phyloP scores from a whole-genome alignment of 2,113 vertebrate species.

The Eolophus roseicapilla region DNA sequence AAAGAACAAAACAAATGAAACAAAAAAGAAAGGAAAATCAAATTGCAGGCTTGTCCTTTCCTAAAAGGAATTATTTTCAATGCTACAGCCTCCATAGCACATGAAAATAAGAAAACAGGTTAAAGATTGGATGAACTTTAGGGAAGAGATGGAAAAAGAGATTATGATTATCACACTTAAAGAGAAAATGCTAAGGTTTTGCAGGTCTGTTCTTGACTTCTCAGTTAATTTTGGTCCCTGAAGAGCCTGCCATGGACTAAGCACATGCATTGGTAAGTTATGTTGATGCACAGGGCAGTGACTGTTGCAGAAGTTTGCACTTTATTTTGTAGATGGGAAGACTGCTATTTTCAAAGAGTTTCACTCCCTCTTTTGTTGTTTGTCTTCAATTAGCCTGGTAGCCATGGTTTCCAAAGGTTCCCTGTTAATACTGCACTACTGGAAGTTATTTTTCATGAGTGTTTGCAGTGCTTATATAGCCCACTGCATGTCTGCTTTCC shows the following conservation, averaged over 20 bases:
- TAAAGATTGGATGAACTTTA: background rate
- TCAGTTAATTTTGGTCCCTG: background rate
- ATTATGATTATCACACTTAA: background rate
- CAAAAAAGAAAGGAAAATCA: background rate
- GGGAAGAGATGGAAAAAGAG: background rate
- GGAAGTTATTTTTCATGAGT: background rate
- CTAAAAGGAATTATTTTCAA: background rate
- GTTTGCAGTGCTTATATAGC: background rate
- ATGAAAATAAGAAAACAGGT: background rate
- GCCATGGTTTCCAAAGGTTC: background rate
- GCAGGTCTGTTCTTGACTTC: background rate
- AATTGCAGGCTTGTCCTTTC: background rate
- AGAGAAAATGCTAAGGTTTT: background rate
- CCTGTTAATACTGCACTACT: background rate
- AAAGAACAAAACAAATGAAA: background rate
- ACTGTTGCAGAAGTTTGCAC: background rate
- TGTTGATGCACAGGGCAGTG: background rate
- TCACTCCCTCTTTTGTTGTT: background rate
- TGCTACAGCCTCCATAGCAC: background rate
- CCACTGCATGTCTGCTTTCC: background rate
- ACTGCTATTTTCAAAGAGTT: background rate
- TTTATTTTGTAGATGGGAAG: background rate
- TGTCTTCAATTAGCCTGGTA: background rate
- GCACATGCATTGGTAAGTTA: accelerated
- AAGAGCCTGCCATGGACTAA: background rate